Conservation (phyloP, 2,797 vertebrate genomes). For the Lepus oiostolus region DNA sequence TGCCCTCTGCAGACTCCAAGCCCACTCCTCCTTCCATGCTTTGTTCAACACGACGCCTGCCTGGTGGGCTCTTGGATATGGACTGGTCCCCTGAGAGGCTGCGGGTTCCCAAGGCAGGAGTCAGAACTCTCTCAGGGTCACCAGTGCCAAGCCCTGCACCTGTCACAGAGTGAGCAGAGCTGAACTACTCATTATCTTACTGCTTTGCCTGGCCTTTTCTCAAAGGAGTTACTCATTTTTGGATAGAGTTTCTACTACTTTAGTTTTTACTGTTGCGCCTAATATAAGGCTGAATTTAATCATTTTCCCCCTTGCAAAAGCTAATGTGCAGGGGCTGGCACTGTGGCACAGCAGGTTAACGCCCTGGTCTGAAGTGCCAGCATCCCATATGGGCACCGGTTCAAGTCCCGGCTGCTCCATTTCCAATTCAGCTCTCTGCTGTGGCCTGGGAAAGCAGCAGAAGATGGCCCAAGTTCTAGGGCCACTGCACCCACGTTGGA, state of each 20-base stretch:
- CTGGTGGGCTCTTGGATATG: neutral
- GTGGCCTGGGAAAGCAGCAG: no score
- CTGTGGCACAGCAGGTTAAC: no score
- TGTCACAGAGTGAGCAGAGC: neutral
- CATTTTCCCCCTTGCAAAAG: neutral
- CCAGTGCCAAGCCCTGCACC: neutral
- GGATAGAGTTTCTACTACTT: neutral
- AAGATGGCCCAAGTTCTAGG: no score
- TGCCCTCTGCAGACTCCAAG: no score
- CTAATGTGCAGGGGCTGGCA: neutral
- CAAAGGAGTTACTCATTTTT: neutral
- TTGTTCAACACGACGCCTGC: accelerated
- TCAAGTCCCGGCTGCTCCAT: no score
- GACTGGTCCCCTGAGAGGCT: neutral
- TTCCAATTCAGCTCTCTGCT: no score
- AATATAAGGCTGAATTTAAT: neutral
- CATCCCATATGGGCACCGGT: no score
- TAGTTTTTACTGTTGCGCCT: neutral
- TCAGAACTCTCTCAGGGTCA: accelerated
- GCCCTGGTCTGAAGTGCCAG: no score
- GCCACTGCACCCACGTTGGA: no score
- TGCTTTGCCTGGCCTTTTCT: neutral
- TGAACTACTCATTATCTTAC: neutral
- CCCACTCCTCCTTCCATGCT: neutral
- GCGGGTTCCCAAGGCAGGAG: neutral